A percentile compares a stretch with the other conserved stretches of the same genome.
Evolutionary conservation across 37 sponge, comb jelly and placozoan species (phyloP).

Genomic region (Spongilla lacustris): DNA sequence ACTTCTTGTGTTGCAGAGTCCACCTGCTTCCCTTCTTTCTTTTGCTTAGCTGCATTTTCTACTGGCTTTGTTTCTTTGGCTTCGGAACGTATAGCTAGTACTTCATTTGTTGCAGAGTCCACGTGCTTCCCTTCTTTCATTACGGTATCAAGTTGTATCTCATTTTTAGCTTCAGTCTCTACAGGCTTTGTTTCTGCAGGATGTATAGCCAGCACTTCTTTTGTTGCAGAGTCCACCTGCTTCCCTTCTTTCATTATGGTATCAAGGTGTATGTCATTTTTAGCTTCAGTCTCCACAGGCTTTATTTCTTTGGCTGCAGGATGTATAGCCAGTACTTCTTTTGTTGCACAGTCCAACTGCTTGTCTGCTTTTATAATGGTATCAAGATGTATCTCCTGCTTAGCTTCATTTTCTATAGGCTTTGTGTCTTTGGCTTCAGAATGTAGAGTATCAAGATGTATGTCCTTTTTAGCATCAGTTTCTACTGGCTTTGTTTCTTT

Average conservation of each 20-base stretch:
- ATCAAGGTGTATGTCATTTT: neutral
- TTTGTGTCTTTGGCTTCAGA: neutral
- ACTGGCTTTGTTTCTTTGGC: too few relatives aligned
- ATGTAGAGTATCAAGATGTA: neutral
- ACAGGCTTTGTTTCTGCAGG: too few relatives aligned
- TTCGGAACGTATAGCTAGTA: too few relatives aligned
- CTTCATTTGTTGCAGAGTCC: too few relatives aligned
- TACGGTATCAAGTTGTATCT: too few relatives aligned
- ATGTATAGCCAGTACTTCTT: neutral
- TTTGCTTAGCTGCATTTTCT: too few relatives aligned
- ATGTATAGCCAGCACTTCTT: neutral
- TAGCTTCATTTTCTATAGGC: neutral
- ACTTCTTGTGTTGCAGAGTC: too few relatives aligned
- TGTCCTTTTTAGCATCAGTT: neutral
- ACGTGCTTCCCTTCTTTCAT: too few relatives aligned
- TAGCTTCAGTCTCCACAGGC: neutral
- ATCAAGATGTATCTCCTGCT: neutral
- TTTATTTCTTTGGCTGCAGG: neutral
- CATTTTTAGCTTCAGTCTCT: too few relatives aligned
- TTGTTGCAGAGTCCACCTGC: neutral
- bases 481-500: too few relatives aligned
- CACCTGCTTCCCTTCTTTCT: too few relatives aligned
- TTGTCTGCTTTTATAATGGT: neutral
- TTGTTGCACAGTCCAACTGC: neutral
- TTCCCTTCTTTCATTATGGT: neutral